Evolutionary conservation across 2,888 invertebrate genomes (phyloP).

Genomic region (Hypercompe scribonia): DNA sequence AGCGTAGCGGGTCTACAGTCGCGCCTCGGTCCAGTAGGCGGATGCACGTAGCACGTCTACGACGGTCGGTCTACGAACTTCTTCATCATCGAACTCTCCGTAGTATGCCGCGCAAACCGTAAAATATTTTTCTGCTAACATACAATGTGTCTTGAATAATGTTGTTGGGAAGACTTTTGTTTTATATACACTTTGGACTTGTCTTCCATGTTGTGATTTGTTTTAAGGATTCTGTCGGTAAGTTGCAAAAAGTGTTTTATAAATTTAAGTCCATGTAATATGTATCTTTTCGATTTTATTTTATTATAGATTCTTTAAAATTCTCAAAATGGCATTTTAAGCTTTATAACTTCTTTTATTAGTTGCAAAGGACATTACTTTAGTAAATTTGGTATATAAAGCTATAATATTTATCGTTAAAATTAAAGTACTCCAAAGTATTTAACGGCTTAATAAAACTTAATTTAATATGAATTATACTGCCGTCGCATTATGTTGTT

Average conservation of each 20-base stretch:
- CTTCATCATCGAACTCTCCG: conserved; percentile 51
- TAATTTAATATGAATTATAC: conserved; percentile 14
- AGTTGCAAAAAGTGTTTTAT: conserved; percentile 49
- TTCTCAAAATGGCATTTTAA: not conserved
- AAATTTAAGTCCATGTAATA: conserved; percentile 22
- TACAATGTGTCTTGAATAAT: conserved; percentile 83
- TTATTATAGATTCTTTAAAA: not conserved
- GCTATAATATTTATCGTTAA: not conserved
- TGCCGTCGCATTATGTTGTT: conserved; percentile 18
- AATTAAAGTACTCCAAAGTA: conserved; percentile 20
- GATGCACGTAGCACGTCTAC: conserved; percentile 73
- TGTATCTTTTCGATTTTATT: not conserved
- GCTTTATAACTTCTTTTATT: not conserved
- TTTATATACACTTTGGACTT: conserved; percentile 84
- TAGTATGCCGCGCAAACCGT: conserved; percentile 67
- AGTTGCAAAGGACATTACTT: not conserved
- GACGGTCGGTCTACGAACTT: conserved; percentile 69
- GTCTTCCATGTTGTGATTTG: conserved; percentile 86
- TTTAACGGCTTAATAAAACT: conserved; percentile 27
- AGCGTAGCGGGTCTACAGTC: conserved; percentile 64
- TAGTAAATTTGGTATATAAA: not conserved
- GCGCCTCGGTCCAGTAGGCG: conserved; percentile 63
- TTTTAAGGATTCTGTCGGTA: conserved; percentile 83
- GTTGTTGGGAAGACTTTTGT: conserved; percentile 84
- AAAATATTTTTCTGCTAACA: conserved; percentile 62